Conservation (phyloP, 2,888 invertebrate genomes). For the Microlaimidae sp. region DNA sequence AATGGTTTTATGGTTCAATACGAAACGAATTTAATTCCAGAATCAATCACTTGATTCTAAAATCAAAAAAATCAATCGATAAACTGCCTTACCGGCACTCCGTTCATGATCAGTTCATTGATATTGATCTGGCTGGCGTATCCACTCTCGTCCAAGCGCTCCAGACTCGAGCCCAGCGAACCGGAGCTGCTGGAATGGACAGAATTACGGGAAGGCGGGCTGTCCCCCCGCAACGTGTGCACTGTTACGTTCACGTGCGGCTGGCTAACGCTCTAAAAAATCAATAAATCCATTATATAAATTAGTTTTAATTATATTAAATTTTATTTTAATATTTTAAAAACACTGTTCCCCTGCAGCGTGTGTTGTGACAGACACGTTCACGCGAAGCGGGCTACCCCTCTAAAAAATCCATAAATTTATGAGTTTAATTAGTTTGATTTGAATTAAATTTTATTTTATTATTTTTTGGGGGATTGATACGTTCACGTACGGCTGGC, state of each 20-base stretch:
- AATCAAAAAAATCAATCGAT: slow-evolving; percentile 1
- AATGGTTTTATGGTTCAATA: too few relatives aligned
- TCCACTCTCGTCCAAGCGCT: slow-evolving; percentile 48
- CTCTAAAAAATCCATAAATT: too few relatives aligned
- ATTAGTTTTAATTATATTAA: too few relatives aligned
- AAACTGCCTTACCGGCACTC: slow-evolving; percentile 50
- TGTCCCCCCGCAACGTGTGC: slow-evolving; percentile 13
- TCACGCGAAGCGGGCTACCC: too few relatives aligned
- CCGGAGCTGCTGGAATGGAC: slow-evolving; percentile 38
- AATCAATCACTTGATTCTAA: slow-evolving; percentile 26
- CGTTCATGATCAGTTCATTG: slow-evolving; percentile 45
- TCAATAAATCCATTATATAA: too few relatives aligned
- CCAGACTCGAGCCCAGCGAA: slow-evolving; percentile 39
- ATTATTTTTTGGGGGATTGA: too few relatives aligned
- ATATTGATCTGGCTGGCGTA: slow-evolving; percentile 35
- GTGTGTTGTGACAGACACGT: too few relatives aligned
- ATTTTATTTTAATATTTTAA: too few relatives aligned
- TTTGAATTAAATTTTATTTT: too few relatives aligned
- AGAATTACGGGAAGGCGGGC: slow-evolving; percentile 34
- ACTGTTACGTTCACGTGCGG: slow-evolving; percentile 8
- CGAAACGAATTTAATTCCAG: neutral
- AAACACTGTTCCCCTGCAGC: too few relatives aligned
- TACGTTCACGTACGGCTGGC: too few relatives aligned
- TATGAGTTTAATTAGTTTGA: too few relatives aligned
- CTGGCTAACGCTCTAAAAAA: slow-evolving; percentile 14